Base-by-base conservation (phyloP, 2,888 invertebrate species). In the Pollenia amentaria region DNA sequence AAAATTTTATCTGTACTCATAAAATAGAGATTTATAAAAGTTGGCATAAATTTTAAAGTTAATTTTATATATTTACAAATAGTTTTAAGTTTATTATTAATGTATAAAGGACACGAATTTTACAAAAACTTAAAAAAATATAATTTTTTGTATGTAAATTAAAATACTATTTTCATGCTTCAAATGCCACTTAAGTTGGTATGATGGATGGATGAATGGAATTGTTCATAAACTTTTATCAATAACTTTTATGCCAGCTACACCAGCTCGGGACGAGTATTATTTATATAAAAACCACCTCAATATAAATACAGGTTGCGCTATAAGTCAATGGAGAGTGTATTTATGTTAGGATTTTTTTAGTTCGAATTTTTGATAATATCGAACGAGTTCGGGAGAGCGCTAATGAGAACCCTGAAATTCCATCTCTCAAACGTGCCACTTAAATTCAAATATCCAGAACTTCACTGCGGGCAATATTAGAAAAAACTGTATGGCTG, bases 191-290 rank as follows among this genome's bases (percentile, higher is more conserved):
- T 72, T 57, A 29, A 18, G 14, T 42, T 55, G 16, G 55, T 18
- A 44, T 72, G 72, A 72, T 72, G 21, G 44, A 44, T 65, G 65
- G 3, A 29, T 29, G 29, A 6, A 29, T 29, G 29, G 29, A 18
- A 72, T 64, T 76, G 48, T 75, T 53, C 12, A 29, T 62, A 53
- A 51, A 64, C 42, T 76, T 55, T 76, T 65, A 42, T 64, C 42
- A 76, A 76, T 64, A 40, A 76, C 53, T 76, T 67, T 44, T 29
- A 44, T 44, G 57, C 11, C 57, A 44, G 46, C 18, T 62, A n/a
- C 29, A 29, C 16, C 9, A 18, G 14, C 18, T 53, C 2, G 51
- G 8, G 1, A 16, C n/a, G 9, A 6, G 9, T n/a, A n/a, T 51
- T 8, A 12, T 53, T 18, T 16, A 18, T 18, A 18, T 18, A 64